phyloP scores from a whole-genome alignment of 2,113 vertebrate species.

The Boulengeromyrus knoepffleri region DNA sequence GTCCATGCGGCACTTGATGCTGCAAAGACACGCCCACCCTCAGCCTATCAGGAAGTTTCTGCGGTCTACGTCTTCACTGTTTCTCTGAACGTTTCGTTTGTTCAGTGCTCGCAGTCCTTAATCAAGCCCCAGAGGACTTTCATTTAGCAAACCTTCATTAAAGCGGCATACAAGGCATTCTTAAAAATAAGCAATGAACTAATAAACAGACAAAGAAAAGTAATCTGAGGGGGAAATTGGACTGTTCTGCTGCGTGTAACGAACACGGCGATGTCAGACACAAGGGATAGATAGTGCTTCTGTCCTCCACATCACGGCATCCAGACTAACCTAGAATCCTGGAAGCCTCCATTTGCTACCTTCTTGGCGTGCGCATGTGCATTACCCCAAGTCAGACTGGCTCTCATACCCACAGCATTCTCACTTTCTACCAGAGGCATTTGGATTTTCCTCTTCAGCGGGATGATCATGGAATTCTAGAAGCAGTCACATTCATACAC shows the following conservation, averaged over 20 bases:
- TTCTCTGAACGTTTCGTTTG: not conserved
- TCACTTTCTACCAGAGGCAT: not conserved
- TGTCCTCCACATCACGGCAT: conserved; percentile 49
- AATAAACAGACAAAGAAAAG: not conserved
- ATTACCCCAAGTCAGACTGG: not conserved
- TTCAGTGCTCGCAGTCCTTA: conserved; percentile 23
- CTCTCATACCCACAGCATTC: not conserved
- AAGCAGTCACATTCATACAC: not conserved
- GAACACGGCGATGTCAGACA: conserved; percentile 43
- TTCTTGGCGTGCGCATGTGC: not conserved
- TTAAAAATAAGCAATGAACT: not conserved
- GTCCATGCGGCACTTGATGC: not conserved
- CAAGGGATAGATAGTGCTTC: conserved; percentile 34
- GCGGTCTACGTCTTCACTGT: not conserved
- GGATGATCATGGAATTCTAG: not conserved
- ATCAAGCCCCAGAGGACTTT: not conserved
- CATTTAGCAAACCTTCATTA: not conserved
- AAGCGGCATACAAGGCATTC: not conserved
- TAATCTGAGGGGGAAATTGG: conserved; percentile 44
- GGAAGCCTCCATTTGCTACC: not conserved
- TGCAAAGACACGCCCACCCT: not conserved
- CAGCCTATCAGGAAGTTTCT: not conserved
- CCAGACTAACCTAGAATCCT: conserved; percentile 36
- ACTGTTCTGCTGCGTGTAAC: conserved; percentile 48
- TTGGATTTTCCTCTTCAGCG: not conserved